Evolutionary conservation across 2,113 vertebrate species (phyloP).

Genomic region (Lophotis ruficrista): DNA sequence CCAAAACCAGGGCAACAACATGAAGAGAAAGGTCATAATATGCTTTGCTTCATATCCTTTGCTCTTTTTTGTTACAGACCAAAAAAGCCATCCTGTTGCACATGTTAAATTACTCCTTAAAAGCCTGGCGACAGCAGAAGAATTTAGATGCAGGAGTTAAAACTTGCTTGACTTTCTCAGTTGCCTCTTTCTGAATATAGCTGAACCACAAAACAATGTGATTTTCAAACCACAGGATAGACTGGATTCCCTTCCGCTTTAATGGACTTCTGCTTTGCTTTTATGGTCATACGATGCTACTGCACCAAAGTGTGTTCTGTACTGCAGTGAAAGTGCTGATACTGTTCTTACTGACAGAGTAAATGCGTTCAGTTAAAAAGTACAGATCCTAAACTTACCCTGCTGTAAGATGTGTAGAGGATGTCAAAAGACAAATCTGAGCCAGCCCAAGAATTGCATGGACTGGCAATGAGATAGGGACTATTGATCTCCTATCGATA

Average conservation of each 20-base stretch:
- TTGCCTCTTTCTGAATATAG: not conserved
- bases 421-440: not conserved
- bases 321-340: not conserved
- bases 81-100: not conserved
- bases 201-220: conserved; percentile 1
- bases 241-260: conserved; percentile 19
- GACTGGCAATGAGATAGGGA: not conserved
- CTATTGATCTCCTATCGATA: not conserved
- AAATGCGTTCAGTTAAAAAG: not conserved
- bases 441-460: not conserved
- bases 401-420: not conserved
- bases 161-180: not conserved
- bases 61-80: not conserved
- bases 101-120: not conserved
- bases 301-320: not conserved
- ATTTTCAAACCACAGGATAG: conserved; percentile 25
- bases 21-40: not conserved
- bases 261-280: not conserved
- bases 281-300: not conserved
- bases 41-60: not conserved
- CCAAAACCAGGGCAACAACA: too few species aligned
- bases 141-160: not conserved
- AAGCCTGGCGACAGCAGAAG: not conserved
- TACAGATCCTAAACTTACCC: not conserved
- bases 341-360: not conserved